Evolutionary conservation across 2,888 invertebrate genomes (phyloP).

Genomic region (Bibio marci): DNA sequence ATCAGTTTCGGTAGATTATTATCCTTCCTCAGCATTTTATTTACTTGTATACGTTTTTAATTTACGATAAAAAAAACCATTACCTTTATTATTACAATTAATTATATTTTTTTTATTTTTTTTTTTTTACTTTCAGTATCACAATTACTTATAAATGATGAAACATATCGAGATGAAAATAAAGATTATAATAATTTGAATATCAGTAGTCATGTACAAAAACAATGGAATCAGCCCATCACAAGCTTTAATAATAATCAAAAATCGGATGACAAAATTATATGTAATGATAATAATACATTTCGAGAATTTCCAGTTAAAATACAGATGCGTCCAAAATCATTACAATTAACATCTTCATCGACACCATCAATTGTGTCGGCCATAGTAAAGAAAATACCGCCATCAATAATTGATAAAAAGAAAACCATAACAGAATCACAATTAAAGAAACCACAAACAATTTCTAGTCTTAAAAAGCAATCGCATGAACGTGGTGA

Average conservation of each 20-base stretch:
- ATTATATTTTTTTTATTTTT: no score
- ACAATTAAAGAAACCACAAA: not conserved
- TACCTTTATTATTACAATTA: no score
- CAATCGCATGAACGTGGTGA: constrained; percentile 49
- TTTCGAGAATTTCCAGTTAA: not conserved
- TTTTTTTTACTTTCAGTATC: no score
- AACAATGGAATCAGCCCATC: no score
- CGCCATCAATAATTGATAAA: constrained; percentile 14
- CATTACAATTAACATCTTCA: constrained; percentile 27
- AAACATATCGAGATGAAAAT: constrained; percentile 46
- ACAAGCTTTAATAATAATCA: constrained; percentile 20
- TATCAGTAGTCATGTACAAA: no score
- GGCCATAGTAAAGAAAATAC: constrained; percentile 30
- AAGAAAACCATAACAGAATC: constrained; percentile 17
- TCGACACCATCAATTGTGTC: constrained; percentile 30
- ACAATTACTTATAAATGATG: constrained; percentile 17
- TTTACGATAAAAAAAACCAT: no score
- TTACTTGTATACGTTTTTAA: no score
- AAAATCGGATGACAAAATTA: constrained; percentile 18
- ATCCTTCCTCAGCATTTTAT: no score
- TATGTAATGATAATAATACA: constrained; percentile 24
- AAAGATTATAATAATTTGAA: no score
- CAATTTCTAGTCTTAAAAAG: constrained; percentile 14
- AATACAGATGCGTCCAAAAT: constrained; percentile 23
- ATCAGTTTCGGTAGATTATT: no score